These are phyloP conservation scores for Leuciscus idus DNA, from an alignment of 2,113 vertebrate genomes.

Conservation along the genomic window DNA sequence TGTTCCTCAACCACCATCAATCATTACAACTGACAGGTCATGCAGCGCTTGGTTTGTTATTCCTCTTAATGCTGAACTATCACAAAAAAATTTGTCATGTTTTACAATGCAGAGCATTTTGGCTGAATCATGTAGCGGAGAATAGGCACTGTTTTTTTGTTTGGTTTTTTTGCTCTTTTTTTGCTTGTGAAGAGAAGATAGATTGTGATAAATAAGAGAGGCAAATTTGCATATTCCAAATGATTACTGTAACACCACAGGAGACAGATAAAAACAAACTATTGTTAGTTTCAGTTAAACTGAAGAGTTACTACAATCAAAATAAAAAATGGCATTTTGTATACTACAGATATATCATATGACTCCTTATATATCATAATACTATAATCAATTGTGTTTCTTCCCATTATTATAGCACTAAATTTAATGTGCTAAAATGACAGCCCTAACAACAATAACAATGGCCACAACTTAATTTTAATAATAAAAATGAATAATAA, in stretches of 20 bases:
- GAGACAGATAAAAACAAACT: neutral
- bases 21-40: conserved; percentile 34
- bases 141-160: neutral
- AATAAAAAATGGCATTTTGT: neutral
- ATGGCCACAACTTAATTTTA: neutral
- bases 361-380: neutral
- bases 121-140: neutral
- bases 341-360: neutral
- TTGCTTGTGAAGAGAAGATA: neutral
- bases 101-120: neutral
- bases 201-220: neutral
- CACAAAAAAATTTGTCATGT: neutral
- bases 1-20: conserved; percentile 42
- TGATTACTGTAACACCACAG: conserved; percentile 5
- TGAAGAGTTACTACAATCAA: neutral
- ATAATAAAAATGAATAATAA: neutral
- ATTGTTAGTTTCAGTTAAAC: conserved; percentile 1
- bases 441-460: neutral
- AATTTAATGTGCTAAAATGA: neutral
- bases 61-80: conserved; percentile 31
- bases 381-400: neutral
- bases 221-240: neutral
- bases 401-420: no score
- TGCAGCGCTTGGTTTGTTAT: conserved; percentile 14
- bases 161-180: no score